phyloP scores from a whole-genome alignment of 2,888 invertebrate species.

The Nymphalis c-album region DNA sequence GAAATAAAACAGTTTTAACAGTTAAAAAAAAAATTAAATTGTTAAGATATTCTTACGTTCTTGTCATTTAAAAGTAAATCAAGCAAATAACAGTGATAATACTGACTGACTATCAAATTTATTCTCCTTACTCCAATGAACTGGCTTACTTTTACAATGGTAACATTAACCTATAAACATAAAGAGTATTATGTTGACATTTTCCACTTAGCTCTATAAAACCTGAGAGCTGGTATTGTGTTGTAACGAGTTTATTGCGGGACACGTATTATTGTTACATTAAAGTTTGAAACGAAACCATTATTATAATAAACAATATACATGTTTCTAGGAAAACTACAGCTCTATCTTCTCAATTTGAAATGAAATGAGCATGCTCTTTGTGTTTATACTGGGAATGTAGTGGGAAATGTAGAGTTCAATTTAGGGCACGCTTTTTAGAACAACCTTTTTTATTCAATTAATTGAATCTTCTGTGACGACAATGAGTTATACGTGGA shows the following conservation, averaged over 20 bases:
- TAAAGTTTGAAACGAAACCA: background rate
- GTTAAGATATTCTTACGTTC: background rate
- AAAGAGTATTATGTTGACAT: slow-evolving; percentile 8
- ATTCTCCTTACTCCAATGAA: slow-evolving; percentile 4
- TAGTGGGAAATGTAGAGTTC: too few species aligned
- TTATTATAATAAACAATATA: too few species aligned
- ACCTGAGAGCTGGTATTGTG: slow-evolving; percentile 4
- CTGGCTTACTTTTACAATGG: slow-evolving; percentile 1
- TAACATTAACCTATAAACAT: slow-evolving; percentile 11
- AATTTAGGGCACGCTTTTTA: too few species aligned
- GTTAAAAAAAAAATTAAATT: background rate
- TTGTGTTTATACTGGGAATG: too few species aligned
- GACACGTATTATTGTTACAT: slow-evolving; percentile 9
- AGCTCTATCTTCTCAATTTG: too few species aligned
- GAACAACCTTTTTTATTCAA: too few species aligned
- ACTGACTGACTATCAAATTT: background rate
- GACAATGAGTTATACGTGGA: too few species aligned
- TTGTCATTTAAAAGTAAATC: background rate
- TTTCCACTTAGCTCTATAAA: background rate
- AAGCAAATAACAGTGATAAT: background rate
- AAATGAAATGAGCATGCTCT: too few species aligned
- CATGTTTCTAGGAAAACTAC: too few species aligned
- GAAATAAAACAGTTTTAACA: too few species aligned
- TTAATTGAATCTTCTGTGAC: too few species aligned
- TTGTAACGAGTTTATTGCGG: slow-evolving; percentile 4